Base-by-base conservation (phyloP, 2,888 invertebrate species). In the Phengaris alcon region DNA sequence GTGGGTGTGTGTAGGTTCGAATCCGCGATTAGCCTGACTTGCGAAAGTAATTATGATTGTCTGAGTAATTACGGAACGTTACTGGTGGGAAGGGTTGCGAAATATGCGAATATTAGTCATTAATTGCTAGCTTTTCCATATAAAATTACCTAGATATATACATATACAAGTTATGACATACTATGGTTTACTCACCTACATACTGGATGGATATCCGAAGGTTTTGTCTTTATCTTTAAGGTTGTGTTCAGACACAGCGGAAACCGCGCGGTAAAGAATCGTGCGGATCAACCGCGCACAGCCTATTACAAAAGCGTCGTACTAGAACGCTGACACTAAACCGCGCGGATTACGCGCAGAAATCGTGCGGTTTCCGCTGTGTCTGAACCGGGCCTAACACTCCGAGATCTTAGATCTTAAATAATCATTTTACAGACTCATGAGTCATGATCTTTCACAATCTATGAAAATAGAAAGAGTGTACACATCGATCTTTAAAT, bases 1-100 rank as follows among this genome's bases (percentile, higher is more conserved):
- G 69, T 70, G 22, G 51, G 70, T 70, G 72, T 72, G 72, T 72
- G 72, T 54, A 52, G 72, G 72, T 72, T 72, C 72, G 72, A 72
- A 10, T 72, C 72, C 35, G 72, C 54, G 54, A 35, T 68, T 35
- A 35, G 64, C 48, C 48, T 48, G 13, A 51, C 15, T 72, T 72
- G 72, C 52, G 72, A 51, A 72, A 72, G 52, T 69, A 69, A 64
- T 44, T 59, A 59, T 44, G 22, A 59, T 59, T 64, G 64, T 35
- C 64, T 64, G 64, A 64, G 64, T 64, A 64, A 64, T 64, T 64
- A 64, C 64, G 12, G 44, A 12, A 64, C 64, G 4, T 64, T 35
- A 44, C 64, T 64, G 35, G 64, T 64, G 35, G 35, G 64, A 35
- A 64, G 35, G 64, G 64, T 64, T 64, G 35, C 64, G 35, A 44